Evolutionary conservation across 2,113 vertebrate species (phyloP).

Genomic region (Rhinopomastus cyanomelas): DNA sequence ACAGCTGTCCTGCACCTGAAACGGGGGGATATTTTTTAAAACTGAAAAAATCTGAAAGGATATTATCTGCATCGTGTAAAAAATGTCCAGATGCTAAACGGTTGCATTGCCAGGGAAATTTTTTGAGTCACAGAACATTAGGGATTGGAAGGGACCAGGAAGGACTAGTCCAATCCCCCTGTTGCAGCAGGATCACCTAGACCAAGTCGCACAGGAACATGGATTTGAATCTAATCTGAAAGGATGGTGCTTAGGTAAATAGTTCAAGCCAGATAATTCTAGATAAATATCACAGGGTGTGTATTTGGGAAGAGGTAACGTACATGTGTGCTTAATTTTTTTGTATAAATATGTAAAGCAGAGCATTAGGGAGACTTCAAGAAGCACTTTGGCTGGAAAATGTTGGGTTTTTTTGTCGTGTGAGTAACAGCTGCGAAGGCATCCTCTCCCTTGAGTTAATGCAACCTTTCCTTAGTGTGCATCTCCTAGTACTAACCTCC

Average conservation of each 20-base stretch:
- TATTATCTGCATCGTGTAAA: neutral
- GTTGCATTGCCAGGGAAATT: neutral
- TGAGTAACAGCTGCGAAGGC: neutral
- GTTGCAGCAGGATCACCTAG: too few species aligned
- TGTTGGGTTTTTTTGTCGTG: neutral
- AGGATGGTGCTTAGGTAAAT: neutral
- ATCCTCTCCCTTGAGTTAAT: neutral
- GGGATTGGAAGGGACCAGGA: too few species aligned
- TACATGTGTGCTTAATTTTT: neutral
- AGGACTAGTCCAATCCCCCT: too few species aligned
- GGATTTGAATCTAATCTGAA: neutral
- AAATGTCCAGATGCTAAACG: neutral
- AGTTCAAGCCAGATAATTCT: neutral
- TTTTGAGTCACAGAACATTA: too few species aligned
- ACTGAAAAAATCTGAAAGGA: neutral
- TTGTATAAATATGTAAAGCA: neutral
- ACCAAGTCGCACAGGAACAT: too few species aligned
- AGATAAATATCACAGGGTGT: neutral
- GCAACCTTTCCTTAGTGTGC: neutral
- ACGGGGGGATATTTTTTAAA: neutral
- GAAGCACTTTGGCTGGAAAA: neutral
- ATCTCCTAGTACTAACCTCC: neutral
- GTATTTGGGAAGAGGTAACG: neutral
- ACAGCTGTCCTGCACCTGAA: neutral
- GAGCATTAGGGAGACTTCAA: neutral